These are phyloP conservation scores for Lutra lutra DNA, from an alignment of 2,797 vertebrate species.

Conservation along the genomic window DNA sequence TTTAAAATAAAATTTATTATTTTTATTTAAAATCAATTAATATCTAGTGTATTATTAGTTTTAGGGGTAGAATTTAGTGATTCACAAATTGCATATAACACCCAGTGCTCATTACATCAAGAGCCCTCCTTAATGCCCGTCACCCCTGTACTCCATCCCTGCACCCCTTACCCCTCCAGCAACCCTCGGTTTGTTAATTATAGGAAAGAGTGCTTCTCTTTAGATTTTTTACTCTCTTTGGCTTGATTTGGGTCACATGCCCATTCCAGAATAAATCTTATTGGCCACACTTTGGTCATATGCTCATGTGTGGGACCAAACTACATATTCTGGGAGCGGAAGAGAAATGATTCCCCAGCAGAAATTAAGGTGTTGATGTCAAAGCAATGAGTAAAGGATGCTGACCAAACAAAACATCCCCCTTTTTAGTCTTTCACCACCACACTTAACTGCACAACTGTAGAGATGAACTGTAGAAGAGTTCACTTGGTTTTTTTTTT, in stretches of 20 bases:
- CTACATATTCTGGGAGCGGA: neutral
- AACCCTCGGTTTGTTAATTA: neutral
- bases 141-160: neutral
- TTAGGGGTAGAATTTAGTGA: neutral
- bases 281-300: neutral
- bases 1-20: neutral
- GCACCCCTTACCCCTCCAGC: neutral
- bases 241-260: constrained; percentile 16
- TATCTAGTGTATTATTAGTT: neutral
- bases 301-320: neutral
- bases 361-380: neutral
- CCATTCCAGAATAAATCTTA: neutral
- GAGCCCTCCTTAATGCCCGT: neutral
- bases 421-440: neutral
- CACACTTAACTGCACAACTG: neutral
- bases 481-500: neutral
- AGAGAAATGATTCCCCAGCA: neutral
- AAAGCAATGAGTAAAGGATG: neutral
- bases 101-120: neutral
- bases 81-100: neutral
- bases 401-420: neutral
- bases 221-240: neutral
- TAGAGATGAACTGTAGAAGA: neutral
- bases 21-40: neutral
- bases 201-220: neutral